Evolutionary conservation across 2,113 vertebrate genomes (phyloP).

Genomic region (Phrynosoma platyrhinos): DNA sequence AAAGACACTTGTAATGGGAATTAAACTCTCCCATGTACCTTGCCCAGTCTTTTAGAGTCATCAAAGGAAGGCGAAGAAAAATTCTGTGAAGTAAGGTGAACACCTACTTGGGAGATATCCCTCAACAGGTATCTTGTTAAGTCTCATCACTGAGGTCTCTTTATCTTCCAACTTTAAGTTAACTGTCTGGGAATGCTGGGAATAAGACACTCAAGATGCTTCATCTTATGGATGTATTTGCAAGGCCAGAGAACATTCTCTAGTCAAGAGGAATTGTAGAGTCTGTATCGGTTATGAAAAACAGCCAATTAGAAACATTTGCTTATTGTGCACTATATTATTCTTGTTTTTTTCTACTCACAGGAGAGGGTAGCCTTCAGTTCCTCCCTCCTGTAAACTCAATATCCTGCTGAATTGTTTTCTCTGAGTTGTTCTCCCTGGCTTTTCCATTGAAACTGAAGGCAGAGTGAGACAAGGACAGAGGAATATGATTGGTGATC

Average conservation of each 20-base stretch:
- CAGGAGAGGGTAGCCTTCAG: background rate
- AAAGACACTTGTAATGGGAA: background rate
- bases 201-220: background rate
- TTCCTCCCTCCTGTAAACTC: background rate
- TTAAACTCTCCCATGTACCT: background rate
- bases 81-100: background rate
- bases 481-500: background rate
- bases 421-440: background rate
- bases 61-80: background rate
- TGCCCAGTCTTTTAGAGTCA: background rate
- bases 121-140: background rate
- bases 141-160: background rate
- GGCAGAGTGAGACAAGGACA: background rate
- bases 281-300: background rate
- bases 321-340: background rate
- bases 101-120: background rate
- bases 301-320: background rate
- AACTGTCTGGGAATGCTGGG: background rate
- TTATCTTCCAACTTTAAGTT: background rate
- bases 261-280: background rate
- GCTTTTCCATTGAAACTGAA: constrained; percentile 1
- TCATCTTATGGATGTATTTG: background rate
- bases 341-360: background rate
- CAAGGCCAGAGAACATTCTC: background rate
- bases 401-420: no score